Base-by-base conservation (phyloP, 2,113 vertebrate species). In the Physeter macrocephalus region DNA sequence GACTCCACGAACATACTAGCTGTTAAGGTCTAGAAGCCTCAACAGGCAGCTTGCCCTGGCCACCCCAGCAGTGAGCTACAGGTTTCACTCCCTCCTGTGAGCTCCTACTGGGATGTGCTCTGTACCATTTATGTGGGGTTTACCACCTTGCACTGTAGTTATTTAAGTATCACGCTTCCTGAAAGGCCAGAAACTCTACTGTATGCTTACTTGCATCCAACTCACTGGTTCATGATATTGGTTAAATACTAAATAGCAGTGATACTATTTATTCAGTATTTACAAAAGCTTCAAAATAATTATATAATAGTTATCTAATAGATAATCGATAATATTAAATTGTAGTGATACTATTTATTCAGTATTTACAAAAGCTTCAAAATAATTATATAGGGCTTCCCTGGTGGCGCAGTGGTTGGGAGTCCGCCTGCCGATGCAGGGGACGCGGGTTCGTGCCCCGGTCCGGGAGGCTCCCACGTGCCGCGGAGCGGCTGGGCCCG, bases 171-270 rank as follows among this genome's bases (percentile, higher is more conserved):
- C 21, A 39, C 1, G 41, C 23, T 52, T 64, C 57, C 31, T n/a
- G 9, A 41, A 78, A 64, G 27, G 23, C 13, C 31, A 39, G 11
- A 57, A 71, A 21, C 25, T 89, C 36, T 29, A 36, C 5, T 13
- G 1, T 7, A 39, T 34, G 34, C 59, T 83, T 14, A 87, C 25
- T 64, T 84, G 29, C 13, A 54, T 72, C 39, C 13, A 71, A 43
- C 49, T 69, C 14, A 66, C 41, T 46, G 67, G 31, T 59, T 87
- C n/a, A 31, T 10, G 57, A 6, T 67, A 66, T 54, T 71, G 83
- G 80, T 94, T 67, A 90, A 78, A 61, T 59, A 77, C 36, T 29
- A 88, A 83, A 64, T 67, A 67, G 67, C 21, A 64, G 31, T 36
- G 64, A 46, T 31, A n/a, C 41, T 69, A 77, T 88, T 96, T 71